A percentile compares a stretch with the other conserved stretches of the same genome.
Conservation (phyloP, 2,113 vertebrate genomes). For the Dunckerocampus dactyliophorus region DNA sequence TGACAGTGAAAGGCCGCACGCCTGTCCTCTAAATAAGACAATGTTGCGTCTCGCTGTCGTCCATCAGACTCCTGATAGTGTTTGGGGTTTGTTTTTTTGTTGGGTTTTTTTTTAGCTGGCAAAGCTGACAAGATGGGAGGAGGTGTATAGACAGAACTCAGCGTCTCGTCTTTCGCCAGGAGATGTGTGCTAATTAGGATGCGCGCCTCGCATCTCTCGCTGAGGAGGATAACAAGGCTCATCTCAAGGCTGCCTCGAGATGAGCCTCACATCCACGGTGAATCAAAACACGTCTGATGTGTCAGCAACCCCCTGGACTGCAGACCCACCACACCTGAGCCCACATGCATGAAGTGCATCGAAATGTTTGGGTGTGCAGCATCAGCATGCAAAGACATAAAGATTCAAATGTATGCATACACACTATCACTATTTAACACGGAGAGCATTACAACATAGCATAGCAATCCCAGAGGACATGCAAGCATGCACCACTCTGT, state of each 20-base stretch:
- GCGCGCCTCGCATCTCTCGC: slow-evolving; percentile 46
- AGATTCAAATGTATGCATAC: too few relatives aligned
- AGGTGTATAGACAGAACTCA: slow-evolving; percentile 40
- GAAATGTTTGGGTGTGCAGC: slow-evolving; percentile 16
- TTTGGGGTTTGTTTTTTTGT: too few relatives aligned
- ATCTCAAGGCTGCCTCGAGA: slow-evolving; percentile 40
- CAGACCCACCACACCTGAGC: slow-evolving; percentile 42
- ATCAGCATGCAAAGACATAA: background rate
- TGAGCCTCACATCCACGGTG: slow-evolving; percentile 35
- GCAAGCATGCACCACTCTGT: too few relatives aligned
- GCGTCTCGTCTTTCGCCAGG: slow-evolving; percentile 50
- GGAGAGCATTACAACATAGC: too few relatives aligned
- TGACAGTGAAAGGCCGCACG: background rate
- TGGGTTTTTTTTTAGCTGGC: background rate
- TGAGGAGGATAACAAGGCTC: slow-evolving; percentile 60
- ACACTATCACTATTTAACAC: too few relatives aligned
- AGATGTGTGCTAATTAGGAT: slow-evolving; percentile 68
- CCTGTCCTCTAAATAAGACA: slow-evolving; percentile 41
- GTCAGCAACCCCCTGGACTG: slow-evolving; percentile 34
- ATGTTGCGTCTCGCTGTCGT: slow-evolving; percentile 26
- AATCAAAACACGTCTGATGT: slow-evolving; percentile 44
- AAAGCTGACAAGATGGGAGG: slow-evolving; percentile 50
- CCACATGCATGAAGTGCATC: slow-evolving; percentile 18
- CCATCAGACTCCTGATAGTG: slow-evolving; percentile 39
- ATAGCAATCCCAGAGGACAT: too few relatives aligned